Base-by-base conservation (phyloP, 2,888 invertebrate genomes). In the Octodonta nipae region DNA sequence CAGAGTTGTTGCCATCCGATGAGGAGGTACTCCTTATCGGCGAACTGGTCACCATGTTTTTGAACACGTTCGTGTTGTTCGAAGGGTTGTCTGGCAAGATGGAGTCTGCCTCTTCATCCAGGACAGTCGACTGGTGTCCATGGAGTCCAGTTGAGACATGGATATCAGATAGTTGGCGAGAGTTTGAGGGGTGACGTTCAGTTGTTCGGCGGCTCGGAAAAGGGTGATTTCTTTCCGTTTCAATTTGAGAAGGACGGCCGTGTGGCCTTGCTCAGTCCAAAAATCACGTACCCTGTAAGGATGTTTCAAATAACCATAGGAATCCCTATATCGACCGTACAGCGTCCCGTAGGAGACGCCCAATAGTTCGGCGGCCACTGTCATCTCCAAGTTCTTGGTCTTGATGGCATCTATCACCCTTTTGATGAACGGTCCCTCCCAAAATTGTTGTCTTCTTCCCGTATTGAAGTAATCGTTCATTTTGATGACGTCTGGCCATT, bases 321-420 rank as follows among this genome's bases (percentile, higher is more conserved):
- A 86, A 61, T 89, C 88, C 4, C 88, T 67, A 58, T 89, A 89
- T 50, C 88, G 67, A 2, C 88, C 88, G 58, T 89, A 88, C 5
- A 89, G 68, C 0, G 88, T 88, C 4, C 88, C 88, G 64, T 89
- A 89, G 28, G 86, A 87, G 1, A 89, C 88, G 2, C 88, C 88
- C 28, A 88, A 66, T 35, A 89, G 73, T 58, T 88, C 86, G 2
- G 88, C 87, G 2, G 86, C 88, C 45, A 84, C 84, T 63, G 88
- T 89, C 88, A 89, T 88, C 64, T 89, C 88, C 53, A 89, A 61
- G 66, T 86, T 86, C 61, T 88, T 88, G 41, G 83, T 78, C 50
- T 87, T 79, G 15, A 88, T 87, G 11, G 85, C 83, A 56, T 88
- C 87, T 80, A 88, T 83, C 25, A 88, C 77, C 53, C 86, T 66